Percentiles rank a stretch among this genome's conserved stretches.
Conservation (phyloP, 2,888 invertebrate species). For the Agrochola lota region DNA sequence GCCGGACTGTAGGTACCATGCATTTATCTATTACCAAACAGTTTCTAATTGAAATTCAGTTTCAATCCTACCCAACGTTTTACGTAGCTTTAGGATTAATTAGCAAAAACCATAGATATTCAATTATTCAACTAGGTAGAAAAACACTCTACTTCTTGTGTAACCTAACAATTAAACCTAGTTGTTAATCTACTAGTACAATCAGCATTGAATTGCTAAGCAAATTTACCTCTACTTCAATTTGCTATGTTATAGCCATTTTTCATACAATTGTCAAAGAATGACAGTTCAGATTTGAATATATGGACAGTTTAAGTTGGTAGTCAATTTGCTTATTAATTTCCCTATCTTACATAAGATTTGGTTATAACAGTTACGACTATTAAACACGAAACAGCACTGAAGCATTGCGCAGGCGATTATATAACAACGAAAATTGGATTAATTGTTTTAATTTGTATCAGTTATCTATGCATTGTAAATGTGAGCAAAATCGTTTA, state of each 20-base stretch:
- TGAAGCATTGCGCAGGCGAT: slow-evolving; percentile 20
- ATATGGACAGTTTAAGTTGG: not conserved
- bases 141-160: slow-evolving; percentile 15
- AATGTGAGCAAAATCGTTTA: slow-evolving; percentile 13
- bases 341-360: slow-evolving; percentile 5
- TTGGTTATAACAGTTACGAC: slow-evolving; percentile 22
- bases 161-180: slow-evolving; percentile 18
- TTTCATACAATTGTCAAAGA: not conserved
- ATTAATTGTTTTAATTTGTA: slow-evolving; percentile 40
- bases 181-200: slow-evolving; percentile 20
- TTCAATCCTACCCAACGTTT: not conserved
- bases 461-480: slow-evolving; percentile 18
- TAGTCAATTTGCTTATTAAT: not conserved
- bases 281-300: no score
- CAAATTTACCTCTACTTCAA: not conserved
- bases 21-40: no score
- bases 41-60: no score
- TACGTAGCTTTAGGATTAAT: not conserved
- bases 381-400: slow-evolving; percentile 24
- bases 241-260: not conserved
- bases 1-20: no score
- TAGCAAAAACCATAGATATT: not conserved
- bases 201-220: not conserved
- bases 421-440: slow-evolving; percentile 36
- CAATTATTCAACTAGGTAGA: slow-evolving; percentile 5